Evolutionary conservation across 2,113 vertebrate genomes (phyloP), one percentile per base, ranked within the genome.

Genomic region (Chaetodon auriga): DNA sequence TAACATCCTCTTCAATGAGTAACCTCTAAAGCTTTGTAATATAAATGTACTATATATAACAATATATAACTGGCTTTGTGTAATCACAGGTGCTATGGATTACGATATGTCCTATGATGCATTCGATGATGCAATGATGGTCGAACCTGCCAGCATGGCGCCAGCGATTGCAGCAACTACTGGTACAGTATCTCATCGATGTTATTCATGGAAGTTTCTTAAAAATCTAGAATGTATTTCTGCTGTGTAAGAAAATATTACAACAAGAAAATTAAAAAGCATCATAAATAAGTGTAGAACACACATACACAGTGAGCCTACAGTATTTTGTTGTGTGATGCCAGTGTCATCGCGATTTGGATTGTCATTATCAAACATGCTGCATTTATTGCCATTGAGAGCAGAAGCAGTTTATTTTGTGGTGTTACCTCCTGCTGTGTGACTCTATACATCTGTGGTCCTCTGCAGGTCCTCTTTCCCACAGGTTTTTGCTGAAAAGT

Each of bases 401-500:
- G 7, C 7, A 35, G 35, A 30, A 51, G 11, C 8, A 38, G 7
- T 61, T 41, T 21, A 35, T 70, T 48, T 51, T 49, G 12, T 19
- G 7, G 1, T 54, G 36, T 48, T 74, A 74, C 11, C 35, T 30
- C 55, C 36, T 68, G 45, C 21, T 76, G 13, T 53, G 58, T 87
- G 43, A 81, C 48, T 41, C 18, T 69, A 19, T 81, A 8, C 83
- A 49, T 87, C 14, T 53, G 36, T 45, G 7, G 83, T 38, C 60
- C 16, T 74, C 30, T 69, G 1, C 36, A 92, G 91, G 0, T 60
- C 43, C 53, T 51, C 3, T 49, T 30, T 10, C 3, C 7, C 85
- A 86, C 68, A 90, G 86, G 65, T 92, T 96, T 88, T 68, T 95
- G 64, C 57, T 91, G 7, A 86, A 87, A 61, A 41, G 87, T 16